phyloP scores from a whole-genome alignment of 2,113 vertebrate genomes.

The Brachypodius melanocephalos region DNA sequence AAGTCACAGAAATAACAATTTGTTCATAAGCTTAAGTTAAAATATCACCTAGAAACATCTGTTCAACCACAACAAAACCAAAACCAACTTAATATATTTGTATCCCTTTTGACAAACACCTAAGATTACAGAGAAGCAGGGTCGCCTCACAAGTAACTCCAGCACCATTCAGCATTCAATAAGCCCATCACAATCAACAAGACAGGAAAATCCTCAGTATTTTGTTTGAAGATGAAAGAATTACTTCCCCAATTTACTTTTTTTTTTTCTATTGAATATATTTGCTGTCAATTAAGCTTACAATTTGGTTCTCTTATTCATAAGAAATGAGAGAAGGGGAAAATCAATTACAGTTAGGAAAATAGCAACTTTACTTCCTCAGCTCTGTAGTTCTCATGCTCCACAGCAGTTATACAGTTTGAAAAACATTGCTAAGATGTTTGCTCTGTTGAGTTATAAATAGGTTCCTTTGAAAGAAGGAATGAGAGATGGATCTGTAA shows the following conservation, averaged over 20 bases:
- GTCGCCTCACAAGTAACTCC: neutral
- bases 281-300: neutral
- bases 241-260: neutral
- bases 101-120: neutral
- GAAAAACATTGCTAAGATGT: neutral
- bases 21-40: neutral
- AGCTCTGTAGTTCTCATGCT: neutral
- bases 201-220: neutral
- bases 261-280: neutral
- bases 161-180: neutral
- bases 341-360: neutral
- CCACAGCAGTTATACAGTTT: neutral
- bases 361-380: neutral
- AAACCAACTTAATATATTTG: neutral
- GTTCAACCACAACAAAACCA: neutral
- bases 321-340: neutral
- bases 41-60: neutral
- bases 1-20: neutral
- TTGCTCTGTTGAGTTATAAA: neutral
- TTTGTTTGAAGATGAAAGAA: neutral
- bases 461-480: neutral
- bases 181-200: neutral
- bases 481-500: neutral
- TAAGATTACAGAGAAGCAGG: neutral
- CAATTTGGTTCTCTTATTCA: neutral